These are phyloP conservation scores for Chydorus sphaericus DNA, from an alignment of 2,888 invertebrate species.

Conservation along the genomic window DNA sequence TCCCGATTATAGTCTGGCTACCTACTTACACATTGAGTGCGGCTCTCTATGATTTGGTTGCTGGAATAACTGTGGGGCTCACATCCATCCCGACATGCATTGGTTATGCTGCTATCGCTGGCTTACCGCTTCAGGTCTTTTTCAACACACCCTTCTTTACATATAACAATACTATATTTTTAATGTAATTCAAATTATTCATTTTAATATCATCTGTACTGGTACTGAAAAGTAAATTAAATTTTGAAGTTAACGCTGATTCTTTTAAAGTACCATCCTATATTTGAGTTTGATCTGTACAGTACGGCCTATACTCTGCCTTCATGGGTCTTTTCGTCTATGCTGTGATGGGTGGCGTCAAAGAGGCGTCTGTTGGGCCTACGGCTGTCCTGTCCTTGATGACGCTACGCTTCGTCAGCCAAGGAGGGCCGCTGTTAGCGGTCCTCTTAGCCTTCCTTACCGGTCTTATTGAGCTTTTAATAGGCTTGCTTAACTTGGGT, in stretches of 20 bases:
- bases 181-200: too few species aligned
- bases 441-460: slow-evolving; percentile 67
- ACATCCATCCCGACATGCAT: slow-evolving; percentile 86
- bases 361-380: slow-evolving; percentile 83
- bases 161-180: neutral
- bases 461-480: slow-evolving; percentile 61
- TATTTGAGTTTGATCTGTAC: neutral
- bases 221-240: too few species aligned
- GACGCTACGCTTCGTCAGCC: slow-evolving; percentile 52
- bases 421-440: slow-evolving; percentile 55
- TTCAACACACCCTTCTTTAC: neutral
- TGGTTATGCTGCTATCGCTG: slow-evolving; percentile 83
- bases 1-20: slow-evolving; percentile 13
- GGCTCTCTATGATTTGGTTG: slow-evolving; percentile 50
- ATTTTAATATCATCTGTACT: too few species aligned
- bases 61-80: slow-evolving; percentile 80
- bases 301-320: slow-evolving; percentile 84
- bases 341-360: slow-evolving; percentile 77
- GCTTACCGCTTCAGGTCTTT: slow-evolving; percentile 54
- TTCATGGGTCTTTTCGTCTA: slow-evolving; percentile 83
- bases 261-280: too few species aligned
- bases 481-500: slow-evolving; percentile 72
- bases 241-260: too few species aligned
- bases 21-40: slow-evolving; percentile 10
- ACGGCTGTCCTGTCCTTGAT: slow-evolving; percentile 63